Evolutionary conservation across 92 coral and sea anemone genomes (phyloP).

Genomic region (Epizoanthus scotinus): DNA sequence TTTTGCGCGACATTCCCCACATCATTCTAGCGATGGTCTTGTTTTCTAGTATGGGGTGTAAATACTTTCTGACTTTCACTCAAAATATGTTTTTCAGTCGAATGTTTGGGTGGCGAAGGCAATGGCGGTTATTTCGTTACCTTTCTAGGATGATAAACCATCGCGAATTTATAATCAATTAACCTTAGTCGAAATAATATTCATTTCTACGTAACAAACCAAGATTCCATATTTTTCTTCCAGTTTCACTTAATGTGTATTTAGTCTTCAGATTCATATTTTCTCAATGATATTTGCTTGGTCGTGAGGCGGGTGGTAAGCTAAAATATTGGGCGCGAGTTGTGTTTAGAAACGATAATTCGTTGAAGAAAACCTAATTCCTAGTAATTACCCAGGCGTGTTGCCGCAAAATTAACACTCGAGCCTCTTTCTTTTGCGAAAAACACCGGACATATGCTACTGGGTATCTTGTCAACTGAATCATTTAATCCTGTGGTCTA

Average conservation of each 20-base stretch:
- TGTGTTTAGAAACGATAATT: slow-evolving; percentile 39
- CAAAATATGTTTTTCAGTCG: not conserved
- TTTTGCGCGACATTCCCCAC: slow-evolving; percentile 31
- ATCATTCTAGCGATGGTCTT: slow-evolving; percentile 13
- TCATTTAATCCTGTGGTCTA: slow-evolving; percentile 35
- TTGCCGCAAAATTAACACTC: slow-evolving; percentile 35
- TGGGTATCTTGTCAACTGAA: slow-evolving; percentile 27
- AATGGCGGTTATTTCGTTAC: not conserved
- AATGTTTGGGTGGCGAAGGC: not conserved
- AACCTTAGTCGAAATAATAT: not conserved
- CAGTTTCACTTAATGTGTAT: not conserved
- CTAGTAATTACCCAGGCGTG: slow-evolving; percentile 41
- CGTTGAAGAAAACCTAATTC: slow-evolving; percentile 33
- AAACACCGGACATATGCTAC: slow-evolving; percentile 43
- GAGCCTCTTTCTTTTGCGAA: slow-evolving; percentile 20
- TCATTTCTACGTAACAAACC: not conserved
- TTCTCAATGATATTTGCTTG: slow-evolving; percentile 9
- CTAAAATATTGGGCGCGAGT: slow-evolving; percentile 2
- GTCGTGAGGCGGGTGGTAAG: slow-evolving; percentile 26
- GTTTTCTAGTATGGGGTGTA: slow-evolving; percentile 13
- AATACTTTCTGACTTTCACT: not conserved
- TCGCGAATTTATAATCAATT: slow-evolving; percentile 19
- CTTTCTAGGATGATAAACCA: not conserved
- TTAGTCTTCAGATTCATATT: not conserved
- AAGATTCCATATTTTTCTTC: not conserved